Evolutionary conservation across 2,113 vertebrate species (phyloP), one percentile per base, ranked within the genome.

Genomic region (Craseonycteris thonglongyai): DNA sequence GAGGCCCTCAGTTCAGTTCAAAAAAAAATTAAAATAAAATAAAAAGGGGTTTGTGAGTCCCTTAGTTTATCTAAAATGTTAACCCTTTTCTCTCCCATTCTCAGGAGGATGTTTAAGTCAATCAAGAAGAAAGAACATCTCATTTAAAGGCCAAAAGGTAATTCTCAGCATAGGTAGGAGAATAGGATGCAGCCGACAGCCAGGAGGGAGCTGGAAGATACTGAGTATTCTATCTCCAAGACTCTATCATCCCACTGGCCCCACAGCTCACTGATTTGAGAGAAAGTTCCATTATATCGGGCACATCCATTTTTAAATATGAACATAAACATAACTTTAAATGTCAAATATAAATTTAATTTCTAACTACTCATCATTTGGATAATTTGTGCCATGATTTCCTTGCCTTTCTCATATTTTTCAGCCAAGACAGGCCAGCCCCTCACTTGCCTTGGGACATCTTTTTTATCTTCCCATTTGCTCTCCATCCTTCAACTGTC

Each of bases 281-380:
- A 86, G 49, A 35, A 88, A 56, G 6, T 74, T 35, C 51, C 78
- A 78, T 45, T 61, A 7, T 15, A 84, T 65, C 42, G 71, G 38
- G 28, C n/a, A 65, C 22, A 47, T 12, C 5, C 18, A 51, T 54
- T 81, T 26, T 45, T 47, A 93, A 80, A 56, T 47, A 33, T 33
- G n/a, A 78, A 10, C 22, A 71, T 28, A 66, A 45, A 51, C 22
- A 61, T 5, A 66, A 80, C 14, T 45, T 61, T 47, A 28, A 71
- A 47, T 38, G 58, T 74, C 79, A 87, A 71, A 38, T 59, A 30
- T 28, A 69, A 93, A 59, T 22, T 82, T 91, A 58, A 91, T 38
- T 63, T 84, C 61, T 51, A 87, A 68, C 12, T 12, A 26, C 5
- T 15, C 15, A n/a, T 75, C 76, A 84, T 91, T 61, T 61, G n/a